Conservation (phyloP, 2,797 vertebrate genomes). For the Champsocephalus gunnari region DNA sequence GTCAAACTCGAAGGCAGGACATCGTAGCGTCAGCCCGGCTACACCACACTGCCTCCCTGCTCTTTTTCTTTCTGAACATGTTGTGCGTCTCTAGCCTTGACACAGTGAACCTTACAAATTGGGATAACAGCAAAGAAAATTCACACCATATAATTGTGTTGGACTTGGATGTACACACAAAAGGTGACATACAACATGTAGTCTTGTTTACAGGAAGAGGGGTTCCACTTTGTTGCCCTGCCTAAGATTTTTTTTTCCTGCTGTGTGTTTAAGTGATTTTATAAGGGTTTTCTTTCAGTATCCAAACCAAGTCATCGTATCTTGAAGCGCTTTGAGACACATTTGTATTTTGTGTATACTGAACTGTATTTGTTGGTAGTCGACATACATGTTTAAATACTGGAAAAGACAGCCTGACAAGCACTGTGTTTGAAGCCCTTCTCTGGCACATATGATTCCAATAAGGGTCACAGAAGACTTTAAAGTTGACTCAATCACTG, state of each 20-base stretch:
- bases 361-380: not conserved
- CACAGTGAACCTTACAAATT: constrained; percentile 21
- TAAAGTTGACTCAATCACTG: constrained; percentile 48
- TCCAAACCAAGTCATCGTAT: not conserved
- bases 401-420: not conserved
- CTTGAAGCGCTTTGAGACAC: not conserved
- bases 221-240: not conserved
- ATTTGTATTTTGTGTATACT: not conserved
- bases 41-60: not conserved
- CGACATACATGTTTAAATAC: not conserved
- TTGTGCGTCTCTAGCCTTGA: too few relatives aligned
- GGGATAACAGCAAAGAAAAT: constrained; percentile 19
- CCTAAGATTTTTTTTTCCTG: not conserved
- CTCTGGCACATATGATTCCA: constrained; percentile 42
- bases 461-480: constrained; percentile 45
- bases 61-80: not conserved
- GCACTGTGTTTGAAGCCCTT: constrained; percentile 18
- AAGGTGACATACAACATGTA: not conserved
- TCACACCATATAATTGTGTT: not conserved
- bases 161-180: not conserved
- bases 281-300: not conserved
- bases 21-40: constrained; percentile 19
- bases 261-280: not conserved
- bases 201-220: not conserved
- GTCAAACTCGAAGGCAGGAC: too few relatives aligned